Evolutionary conservation across 2,113 vertebrate genomes (phyloP).

Genomic region (Odocoileus virginianus): DNA sequence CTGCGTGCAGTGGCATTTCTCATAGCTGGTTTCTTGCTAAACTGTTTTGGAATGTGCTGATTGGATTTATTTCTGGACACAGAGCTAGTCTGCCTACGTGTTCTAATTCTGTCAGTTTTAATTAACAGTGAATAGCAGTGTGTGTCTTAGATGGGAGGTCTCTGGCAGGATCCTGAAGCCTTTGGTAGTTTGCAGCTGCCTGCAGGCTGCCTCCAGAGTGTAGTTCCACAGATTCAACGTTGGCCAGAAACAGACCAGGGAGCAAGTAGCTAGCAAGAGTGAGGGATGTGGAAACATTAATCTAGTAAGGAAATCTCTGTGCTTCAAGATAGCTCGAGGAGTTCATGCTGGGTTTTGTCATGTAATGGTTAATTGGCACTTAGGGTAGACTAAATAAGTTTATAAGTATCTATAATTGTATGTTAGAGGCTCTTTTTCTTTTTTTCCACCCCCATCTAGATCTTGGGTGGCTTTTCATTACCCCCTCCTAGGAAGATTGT

Average conservation of each 20-base stretch:
- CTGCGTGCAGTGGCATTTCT: not conserved
- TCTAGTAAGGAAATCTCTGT: not conserved
- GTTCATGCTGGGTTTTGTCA: not conserved
- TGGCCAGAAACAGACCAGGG: not conserved
- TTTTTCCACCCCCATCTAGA: not conserved
- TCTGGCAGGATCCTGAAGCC: constrained; percentile 21
- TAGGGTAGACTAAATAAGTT: not conserved
- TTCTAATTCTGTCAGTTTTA: constrained; percentile 55
- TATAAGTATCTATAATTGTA: not conserved
- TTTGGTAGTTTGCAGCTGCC: not conserved
- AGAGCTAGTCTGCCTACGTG: not conserved
- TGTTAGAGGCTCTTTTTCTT: not conserved
- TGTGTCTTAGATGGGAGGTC: not conserved
- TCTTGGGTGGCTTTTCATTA: not conserved
- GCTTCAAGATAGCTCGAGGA: not conserved
- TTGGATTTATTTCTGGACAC: constrained; percentile 49
- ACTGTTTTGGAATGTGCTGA: constrained; percentile 3
- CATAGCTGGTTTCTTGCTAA: not conserved
- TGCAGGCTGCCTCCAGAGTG: not conserved
- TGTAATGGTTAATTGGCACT: not conserved
- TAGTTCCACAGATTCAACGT: not conserved
- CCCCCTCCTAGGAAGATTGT: not conserved
- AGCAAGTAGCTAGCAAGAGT: not conserved
- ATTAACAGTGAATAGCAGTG: not conserved
- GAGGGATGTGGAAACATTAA: not conserved